Evolutionary conservation across 2,888 invertebrate species (phyloP), one percentile per base, ranked within the genome.

Genomic region (Cephus sareptanus): DNA sequence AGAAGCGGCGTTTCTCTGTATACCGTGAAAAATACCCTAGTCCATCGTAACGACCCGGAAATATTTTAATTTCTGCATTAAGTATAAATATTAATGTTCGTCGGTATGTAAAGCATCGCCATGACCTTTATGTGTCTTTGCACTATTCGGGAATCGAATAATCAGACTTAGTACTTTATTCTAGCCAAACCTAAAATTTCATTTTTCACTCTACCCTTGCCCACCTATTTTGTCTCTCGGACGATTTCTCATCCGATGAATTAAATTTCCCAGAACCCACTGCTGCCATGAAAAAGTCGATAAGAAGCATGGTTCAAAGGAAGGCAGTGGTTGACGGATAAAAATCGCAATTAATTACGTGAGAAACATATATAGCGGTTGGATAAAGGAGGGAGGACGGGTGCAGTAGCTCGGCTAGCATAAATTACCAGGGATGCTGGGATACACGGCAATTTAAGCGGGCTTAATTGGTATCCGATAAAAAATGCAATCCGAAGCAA

Each of bases 341-440:
- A 83, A 81, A 83, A 82, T 79, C 76, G 75, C 78, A 79, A 80
- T 85, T 83, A 83, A 85, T 83, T 80, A 83, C 81, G 79, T 76
- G 79, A 75, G 75, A 79, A 78, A 75, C 68, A 79, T 74, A 77
- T 79, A 79, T 77, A 77, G 78, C 73, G 74, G 73, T 40, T 77
- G 23, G 23, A 56, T 23, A 23, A 56, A 23, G 9, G 23, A 9
- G 23, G 56, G 73, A 9, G 12, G 71, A 71, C 6, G 71, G 33
- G 71, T 34, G 71, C 71, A 34, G 71, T 34, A 23, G 71, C 34
- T 33, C 9, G 40, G 78, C 56, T 35, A 68, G 74, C 81, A 82
- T 80, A 83, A 83, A 83, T 83, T 83, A 83, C 69, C 81, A 80
- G 77, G 77, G 79, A 79, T 56, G 23, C 56, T 56, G 56, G 56